phyloP scores from a whole-genome alignment of 2,888 invertebrate genomes.

The Ctenicera cuprea region DNA sequence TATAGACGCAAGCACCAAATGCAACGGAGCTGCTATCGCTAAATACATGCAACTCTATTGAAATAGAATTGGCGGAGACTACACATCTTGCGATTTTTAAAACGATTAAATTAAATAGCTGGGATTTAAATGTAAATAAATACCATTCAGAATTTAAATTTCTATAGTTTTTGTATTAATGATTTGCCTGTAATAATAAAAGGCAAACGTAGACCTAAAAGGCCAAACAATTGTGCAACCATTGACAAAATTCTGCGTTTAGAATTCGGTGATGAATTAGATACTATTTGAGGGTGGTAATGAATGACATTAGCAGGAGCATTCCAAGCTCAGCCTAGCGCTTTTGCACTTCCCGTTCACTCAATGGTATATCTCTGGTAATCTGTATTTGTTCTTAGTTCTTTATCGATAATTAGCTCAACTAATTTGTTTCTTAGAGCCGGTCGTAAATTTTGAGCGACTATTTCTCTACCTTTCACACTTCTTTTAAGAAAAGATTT shows the following conservation, averaged over 20 bases:
- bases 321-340: not conserved
- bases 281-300: not conserved
- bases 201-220: constrained; percentile 8
- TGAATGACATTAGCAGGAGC: not conserved
- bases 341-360: not conserved
- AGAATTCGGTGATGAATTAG: not conserved
- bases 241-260: constrained; percentile 19
- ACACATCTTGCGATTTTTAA: constrained; percentile 30
- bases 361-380: not conserved
- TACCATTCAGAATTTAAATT: constrained; percentile 5
- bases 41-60: constrained; percentile 57
- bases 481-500: no score
- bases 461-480: no score
- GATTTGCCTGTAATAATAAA: constrained; percentile 1
- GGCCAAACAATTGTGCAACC: constrained; percentile 9
- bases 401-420: no score
- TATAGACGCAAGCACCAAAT: constrained; percentile 56
- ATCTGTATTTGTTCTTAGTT: no score
- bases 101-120: constrained; percentile 15
- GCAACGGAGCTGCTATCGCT: constrained; percentile 58
- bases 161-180: constrained; percentile 14
- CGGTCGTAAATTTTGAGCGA: no score
- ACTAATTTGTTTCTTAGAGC: no score
- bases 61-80: not conserved
- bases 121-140: constrained; percentile 17